Base-by-base conservation (phyloP, 2,888 invertebrate species). In the Microctonus hyperodae region DNA sequence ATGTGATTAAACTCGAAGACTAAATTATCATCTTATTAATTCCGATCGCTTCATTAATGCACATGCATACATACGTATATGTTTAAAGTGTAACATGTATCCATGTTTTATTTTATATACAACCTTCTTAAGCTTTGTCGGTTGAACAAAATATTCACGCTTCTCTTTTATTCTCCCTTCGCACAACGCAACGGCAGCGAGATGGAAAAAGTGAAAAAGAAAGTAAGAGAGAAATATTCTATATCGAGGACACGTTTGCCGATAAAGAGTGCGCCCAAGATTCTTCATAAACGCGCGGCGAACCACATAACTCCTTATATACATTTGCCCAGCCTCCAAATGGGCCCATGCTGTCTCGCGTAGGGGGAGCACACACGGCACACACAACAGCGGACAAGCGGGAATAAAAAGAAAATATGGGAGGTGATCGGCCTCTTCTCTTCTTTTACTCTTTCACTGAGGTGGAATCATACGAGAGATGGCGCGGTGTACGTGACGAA, bases 11-110 rank as follows among this genome's bases (percentile, higher is more conserved):
- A 61, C 64, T 44, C 67, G 66, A 70, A 70, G 68, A 70, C 67
- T 72, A 70, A 73, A 72, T 72, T 72, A 72, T 79, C 71, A 70
- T 69, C 75, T 76, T 79, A 80, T 80, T 79, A 79, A 80, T 79
- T 77, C 76, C 75, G 77, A 81, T 79, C 76, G 76, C 81, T 81
- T 81, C 80, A 81, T 81, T 80, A 81, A 79, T 76, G 76, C 76
- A 68, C 76, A 72, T 23, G 16, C 3, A 23, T 7, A 62, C 68
- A 50, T 51, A 37, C 62, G 51, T 31, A 20, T 53, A 65, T 64
- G 51, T 53, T 20, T 59, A 56, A n/a, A n/a, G n/a, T n/a, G n/a
- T n/a, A n/a, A n/a, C n/a, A n/a, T n/a, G n/a, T n/a, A n/a, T n/a
- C n/a, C n/a, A n/a, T n/a, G n/a, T n/a, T n/a, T 63, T 53, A 56